Base-by-base conservation (phyloP, 64 coral and sea anemone genomes). In the Anthopleura sola region DNA sequence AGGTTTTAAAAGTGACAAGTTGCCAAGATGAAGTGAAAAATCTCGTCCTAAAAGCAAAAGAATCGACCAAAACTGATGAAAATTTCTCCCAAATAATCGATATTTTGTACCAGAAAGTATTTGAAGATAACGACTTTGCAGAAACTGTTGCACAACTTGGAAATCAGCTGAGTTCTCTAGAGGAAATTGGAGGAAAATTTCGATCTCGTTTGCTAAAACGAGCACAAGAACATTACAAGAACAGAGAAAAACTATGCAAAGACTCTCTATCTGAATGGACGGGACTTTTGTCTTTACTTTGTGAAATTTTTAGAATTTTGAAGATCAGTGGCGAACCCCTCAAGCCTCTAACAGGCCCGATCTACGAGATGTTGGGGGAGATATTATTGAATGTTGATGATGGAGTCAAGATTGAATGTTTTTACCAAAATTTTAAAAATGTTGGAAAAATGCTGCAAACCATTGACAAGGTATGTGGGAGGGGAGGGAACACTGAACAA, bases 201-300 rank as follows among this genome's bases (percentile, higher is more conserved):
- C 84, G 94, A 86, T 49, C 80, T 34, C 49, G 21, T 90, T 69
- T 96, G 21, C 50, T 96, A 7, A 96, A 96, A 79, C 36, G 83
- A 6, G 88, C 90, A 11, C 94, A 96, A 82, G 94, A 96, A 81
- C 33, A 92, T 49, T 96, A 96, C 77, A 96, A 96, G 33, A 96
- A 90, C 56, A 86, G 94, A 38, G 87, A 84, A 26, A 83, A 64
- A 31, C 85, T 90, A 23, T 64, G 88, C 36, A 60, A 80, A 15
- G 89, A 96, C 17, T 92, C 94, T 1, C 38, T 79, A 19, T 20
- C 78, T 12, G 83, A 87, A 48, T 96, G 94, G 94, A 82, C 85
- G 5, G 94, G 94, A 55, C 74, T 96, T 32, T 82, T 84, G 0
- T 75, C 66, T 49, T 90, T 96, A 44, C 78, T 96, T 36, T 87